Conservation (phyloP, 2,888 invertebrate species). For the Eupithecia centaureata region DNA sequence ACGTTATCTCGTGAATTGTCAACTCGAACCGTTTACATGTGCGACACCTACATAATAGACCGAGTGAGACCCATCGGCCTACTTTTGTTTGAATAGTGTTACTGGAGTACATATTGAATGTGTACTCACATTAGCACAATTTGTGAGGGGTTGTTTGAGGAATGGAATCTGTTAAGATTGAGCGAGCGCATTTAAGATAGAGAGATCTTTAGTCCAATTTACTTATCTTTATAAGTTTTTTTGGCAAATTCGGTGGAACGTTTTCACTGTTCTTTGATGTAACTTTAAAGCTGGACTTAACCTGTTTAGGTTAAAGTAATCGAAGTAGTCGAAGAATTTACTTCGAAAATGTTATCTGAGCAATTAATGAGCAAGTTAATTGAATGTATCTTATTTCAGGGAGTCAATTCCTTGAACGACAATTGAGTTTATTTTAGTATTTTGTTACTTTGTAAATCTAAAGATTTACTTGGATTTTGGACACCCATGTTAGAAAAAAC, state of each 20-base stretch:
- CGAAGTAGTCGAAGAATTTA: not conserved
- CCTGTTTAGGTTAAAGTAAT: not conserved
- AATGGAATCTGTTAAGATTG: conserved; percentile 68
- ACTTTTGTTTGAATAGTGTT: conserved; percentile 78
- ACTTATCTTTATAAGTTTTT: not conserved
- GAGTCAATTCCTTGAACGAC: conserved; percentile 43
- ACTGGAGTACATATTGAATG: conserved; percentile 63
- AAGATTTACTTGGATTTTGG: not conserved
- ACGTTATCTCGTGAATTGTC: conserved; percentile 73
- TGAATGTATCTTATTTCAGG: conserved; percentile 57
- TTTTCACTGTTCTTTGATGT: not conserved
- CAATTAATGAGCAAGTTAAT: conserved; percentile 48
- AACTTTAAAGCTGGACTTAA: not conserved
- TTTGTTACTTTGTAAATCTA: not conserved
- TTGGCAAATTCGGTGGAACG: not conserved
- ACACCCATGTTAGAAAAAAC: too few relatives aligned
- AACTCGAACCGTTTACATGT: conserved; percentile 58
- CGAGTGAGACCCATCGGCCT: conserved; percentile 68
- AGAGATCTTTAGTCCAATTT: not conserved
- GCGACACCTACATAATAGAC: conserved; percentile 63
- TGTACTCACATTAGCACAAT: conserved; percentile 72
- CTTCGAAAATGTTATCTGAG: not conserved
- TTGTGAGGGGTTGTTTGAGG: conserved; percentile 70
- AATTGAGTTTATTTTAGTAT: conserved; percentile 17
- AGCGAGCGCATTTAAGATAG: conserved; percentile 40